These are phyloP conservation scores for Calameuta filiformis DNA, from an alignment of 2,888 invertebrate genomes.

Conservation along the genomic window DNA sequence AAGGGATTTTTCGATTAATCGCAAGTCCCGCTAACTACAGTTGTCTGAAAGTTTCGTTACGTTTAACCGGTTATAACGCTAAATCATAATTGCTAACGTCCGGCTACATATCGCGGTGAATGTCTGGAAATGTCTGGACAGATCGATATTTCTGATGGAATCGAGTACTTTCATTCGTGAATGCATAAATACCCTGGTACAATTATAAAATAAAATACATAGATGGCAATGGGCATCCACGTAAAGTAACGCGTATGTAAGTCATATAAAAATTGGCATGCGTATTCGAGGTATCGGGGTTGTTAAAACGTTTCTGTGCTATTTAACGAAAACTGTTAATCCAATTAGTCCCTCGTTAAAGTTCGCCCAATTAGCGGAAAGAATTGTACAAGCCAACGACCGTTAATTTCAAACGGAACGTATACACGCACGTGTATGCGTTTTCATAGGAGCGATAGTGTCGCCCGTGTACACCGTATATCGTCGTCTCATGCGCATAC, in stretches of 20 bases:
- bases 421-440: not conserved
- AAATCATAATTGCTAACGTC: not conserved
- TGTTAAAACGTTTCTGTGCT: not conserved
- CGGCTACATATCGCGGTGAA: not conserved
- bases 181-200: not conserved
- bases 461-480: not conserved
- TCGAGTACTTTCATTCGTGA: not conserved
- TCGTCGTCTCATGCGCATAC: not conserved
- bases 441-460: not conserved
- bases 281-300: not conserved
- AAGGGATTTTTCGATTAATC: not conserved
- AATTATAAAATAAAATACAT: not conserved
- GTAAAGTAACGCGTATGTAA: no score
- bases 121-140: not conserved
- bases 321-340: not conserved
- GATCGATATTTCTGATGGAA: not conserved
- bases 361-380: not conserved
- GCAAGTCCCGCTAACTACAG: not conserved
- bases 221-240: not conserved
- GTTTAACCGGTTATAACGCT: not conserved
- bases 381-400: not conserved
- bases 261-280: no score
- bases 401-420: constrained; percentile 2
- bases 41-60: not conserved
- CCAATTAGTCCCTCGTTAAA: not conserved